Evolutionary conservation across 35 echinoderm and acorn worm species (phyloP).

Genomic region (Apostichopus californicus): DNA sequence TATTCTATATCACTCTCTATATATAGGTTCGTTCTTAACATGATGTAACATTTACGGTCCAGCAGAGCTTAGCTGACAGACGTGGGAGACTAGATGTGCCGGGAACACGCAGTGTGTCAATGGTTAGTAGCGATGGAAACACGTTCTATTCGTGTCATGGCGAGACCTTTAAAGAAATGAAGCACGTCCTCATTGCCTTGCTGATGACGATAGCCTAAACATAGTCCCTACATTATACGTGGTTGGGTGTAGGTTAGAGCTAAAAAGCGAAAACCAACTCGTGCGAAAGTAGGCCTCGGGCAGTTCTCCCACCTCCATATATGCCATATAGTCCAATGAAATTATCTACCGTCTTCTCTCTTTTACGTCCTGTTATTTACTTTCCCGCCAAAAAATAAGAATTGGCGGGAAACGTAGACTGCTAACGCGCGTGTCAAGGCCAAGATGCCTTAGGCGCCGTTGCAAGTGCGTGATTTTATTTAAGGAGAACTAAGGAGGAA

Average conservation of each 20-base stretch:
- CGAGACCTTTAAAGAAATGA: neutral
- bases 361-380: conserved; percentile 28
- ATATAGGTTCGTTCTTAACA: too few relatives aligned
- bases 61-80: too few relatives aligned
- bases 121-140: neutral
- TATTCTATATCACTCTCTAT: too few relatives aligned
- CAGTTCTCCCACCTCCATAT: conserved; percentile 30
- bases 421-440: conserved; percentile 47
- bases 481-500: conserved; percentile 36
- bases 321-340: conserved; percentile 22
- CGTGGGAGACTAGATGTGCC: neutral
- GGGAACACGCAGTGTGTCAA: neutral
- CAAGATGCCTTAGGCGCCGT: conserved; percentile 19
- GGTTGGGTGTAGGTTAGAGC: neutral
- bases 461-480: conserved; percentile 48
- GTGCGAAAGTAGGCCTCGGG: conserved; percentile 38
- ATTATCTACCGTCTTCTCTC: conserved; percentile 36
- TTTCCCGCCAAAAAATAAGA: conserved; percentile 52
- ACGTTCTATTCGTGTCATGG: conserved; percentile 15
- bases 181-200: too few relatives aligned
- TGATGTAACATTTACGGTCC: too few relatives aligned
- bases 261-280: conserved; percentile 13
- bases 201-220: too few relatives aligned
- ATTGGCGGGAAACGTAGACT: conserved; percentile 50
- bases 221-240: too few relatives aligned